These are phyloP conservation scores for Apamea sordens DNA, from an alignment of 2,888 invertebrate species.

Conservation along the genomic window DNA sequence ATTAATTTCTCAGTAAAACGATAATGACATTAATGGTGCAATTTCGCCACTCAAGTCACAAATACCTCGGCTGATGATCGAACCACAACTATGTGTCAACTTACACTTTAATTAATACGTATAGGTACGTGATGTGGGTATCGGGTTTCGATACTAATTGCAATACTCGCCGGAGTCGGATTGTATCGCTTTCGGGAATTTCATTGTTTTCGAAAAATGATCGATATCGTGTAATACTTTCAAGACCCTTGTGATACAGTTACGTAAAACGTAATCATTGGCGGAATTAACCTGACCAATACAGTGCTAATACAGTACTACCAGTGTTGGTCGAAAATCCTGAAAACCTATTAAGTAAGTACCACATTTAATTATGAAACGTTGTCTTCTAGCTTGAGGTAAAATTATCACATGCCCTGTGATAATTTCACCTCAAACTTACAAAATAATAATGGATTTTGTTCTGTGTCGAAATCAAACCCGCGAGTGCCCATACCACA, in stretches of 20 bases:
- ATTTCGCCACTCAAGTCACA: conserved; percentile 17
- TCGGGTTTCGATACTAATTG: conserved; percentile 25
- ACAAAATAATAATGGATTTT: too few relatives aligned
- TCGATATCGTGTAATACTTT: not conserved
- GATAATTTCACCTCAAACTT: too few relatives aligned
- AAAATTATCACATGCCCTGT: too few relatives aligned
- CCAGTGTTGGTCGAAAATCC: not conserved
- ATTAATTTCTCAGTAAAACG: conserved; percentile 32
- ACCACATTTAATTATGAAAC: not conserved
- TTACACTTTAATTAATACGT: conserved; percentile 10
- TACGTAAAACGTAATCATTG: not conserved
- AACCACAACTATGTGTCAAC: conserved; percentile 39
- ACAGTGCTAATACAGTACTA: not conserved
- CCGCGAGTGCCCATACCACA: not conserved
- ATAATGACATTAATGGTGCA: conserved; percentile 16
- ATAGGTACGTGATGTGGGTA: not conserved
- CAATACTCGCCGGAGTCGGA: conserved; percentile 8
- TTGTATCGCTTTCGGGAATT: conserved; percentile 20
- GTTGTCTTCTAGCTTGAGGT: not conserved
- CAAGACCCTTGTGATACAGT: conserved; percentile 5
- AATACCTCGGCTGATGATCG: conserved; percentile 25
- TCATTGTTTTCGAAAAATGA: conserved; percentile 33
- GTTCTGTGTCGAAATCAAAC: not conserved
- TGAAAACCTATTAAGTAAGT: not conserved
- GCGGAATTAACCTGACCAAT: too few relatives aligned